These are phyloP conservation scores for Heliconius sara DNA, from an alignment of 2,888 invertebrate genomes.

Conservation along the genomic window DNA sequence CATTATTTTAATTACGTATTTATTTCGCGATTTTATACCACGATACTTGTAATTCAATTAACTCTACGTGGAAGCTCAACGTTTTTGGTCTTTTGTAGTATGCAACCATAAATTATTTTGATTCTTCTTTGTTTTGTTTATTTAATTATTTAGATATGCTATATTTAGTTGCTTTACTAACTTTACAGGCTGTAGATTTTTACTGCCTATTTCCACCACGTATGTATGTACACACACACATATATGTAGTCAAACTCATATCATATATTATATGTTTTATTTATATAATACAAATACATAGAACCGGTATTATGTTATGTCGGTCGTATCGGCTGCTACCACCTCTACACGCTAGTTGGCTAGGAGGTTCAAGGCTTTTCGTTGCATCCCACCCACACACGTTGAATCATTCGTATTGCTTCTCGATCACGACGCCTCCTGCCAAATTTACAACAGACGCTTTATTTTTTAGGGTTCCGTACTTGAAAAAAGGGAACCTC, in stretches of 20 bases:
- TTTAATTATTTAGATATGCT: neutral
- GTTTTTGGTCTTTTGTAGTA: neutral
- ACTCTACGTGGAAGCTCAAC: neutral
- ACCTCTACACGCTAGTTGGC: constrained; percentile 50
- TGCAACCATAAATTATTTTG: neutral
- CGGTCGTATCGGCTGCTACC: constrained; percentile 26
- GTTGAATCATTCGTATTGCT: constrained; percentile 70
- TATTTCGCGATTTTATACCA: constrained; percentile 4
- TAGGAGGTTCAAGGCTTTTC: constrained; percentile 71
- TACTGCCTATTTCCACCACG: neutral
- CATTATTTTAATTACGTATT: constrained; percentile 28
- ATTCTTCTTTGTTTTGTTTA: neutral
- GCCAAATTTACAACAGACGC: constrained; percentile 58
- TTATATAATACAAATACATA: constrained; percentile 17
- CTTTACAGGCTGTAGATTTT: neutral
- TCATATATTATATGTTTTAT: neutral
- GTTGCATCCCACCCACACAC: constrained; percentile 75
- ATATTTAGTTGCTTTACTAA: too few species aligned
- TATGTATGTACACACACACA: neutral
- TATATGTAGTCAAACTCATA: neutral
- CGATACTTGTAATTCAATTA: constrained; percentile 21
- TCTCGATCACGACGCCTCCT: constrained; percentile 63
- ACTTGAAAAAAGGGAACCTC: too few species aligned
- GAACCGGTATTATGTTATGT: constrained; percentile 28
- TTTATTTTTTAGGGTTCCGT: constrained; percentile 13